Base-by-base conservation (phyloP, 2,888 invertebrate genomes). In the Pristionchus arcanus region DNA sequence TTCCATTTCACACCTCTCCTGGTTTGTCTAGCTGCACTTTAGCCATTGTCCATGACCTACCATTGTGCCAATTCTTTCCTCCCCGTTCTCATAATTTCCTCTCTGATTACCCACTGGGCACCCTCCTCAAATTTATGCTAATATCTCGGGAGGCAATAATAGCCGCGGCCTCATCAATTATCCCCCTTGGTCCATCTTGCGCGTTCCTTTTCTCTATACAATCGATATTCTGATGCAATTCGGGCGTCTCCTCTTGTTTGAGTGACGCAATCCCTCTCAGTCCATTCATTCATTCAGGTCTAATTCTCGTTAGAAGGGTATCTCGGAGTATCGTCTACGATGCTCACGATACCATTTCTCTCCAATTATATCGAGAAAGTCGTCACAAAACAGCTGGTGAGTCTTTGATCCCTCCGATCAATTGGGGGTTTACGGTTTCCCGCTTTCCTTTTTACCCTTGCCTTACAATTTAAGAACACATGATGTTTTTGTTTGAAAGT, bases 291-390 rank as follows among this genome's bases (percentile, higher is more conserved):
- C 21, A 2, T n/a, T 0, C 59, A 25, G 59, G 59, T 59, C 59
- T 59, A 19, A 59, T 59, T 59, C 59, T 59, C 59, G 59, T 5
- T 49, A n/a, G 49, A 49, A 81, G 49, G 49, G 81, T 53, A 81
- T 49, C 42, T 81, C 37, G 16, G 21, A 49, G 81, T 53, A 13
- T 81, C 81, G 81, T 81, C 21, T 19, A 34, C 59, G 84, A 93
- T 93, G 93, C 74, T 93, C 16, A 89, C 91, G 77, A 93, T 93
- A 49, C 94, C 94, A 34, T 94, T 94, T 85, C 89, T 93, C 83
- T 88, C 87, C 88, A 91, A 90, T 59, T 93, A 94, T 90, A 92
- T 93, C 87, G 90, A 93, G 63, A 87, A 87, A 37, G 89, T 92
- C 31, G 93, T 94, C 63, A 92, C 94, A 84, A 91, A 90, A 49